Conservation (phyloP, 2,888 invertebrate genomes). For the Frankliniella intonsa region DNA sequence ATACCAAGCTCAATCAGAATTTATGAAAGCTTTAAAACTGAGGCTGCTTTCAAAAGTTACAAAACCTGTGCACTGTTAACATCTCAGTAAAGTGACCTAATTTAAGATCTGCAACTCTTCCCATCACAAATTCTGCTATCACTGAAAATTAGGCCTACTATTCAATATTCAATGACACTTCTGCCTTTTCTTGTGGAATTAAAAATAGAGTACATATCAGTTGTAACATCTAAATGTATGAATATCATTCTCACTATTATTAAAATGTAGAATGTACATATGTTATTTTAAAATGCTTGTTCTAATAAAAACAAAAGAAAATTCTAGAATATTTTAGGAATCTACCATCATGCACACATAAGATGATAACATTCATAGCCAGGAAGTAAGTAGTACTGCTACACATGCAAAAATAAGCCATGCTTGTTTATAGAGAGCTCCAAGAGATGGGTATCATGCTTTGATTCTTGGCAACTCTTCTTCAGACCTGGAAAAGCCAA, state of each 20-base stretch:
- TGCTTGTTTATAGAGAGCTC: background rate
- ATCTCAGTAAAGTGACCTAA: no score
- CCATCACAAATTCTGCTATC: background rate
- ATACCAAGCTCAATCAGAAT: no score
- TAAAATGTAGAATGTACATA: background rate
- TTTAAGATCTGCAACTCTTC: background rate
- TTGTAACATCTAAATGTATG: background rate
- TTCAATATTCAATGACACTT: no score
- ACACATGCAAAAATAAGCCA: no score
- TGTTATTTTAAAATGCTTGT: background rate
- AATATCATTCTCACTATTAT: background rate
- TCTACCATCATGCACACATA: background rate
- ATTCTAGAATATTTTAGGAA: background rate
- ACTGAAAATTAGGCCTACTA: background rate
- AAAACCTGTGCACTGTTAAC: background rate
- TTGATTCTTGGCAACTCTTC: background rate
- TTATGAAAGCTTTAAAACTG: no score
- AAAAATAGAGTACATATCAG: no score
- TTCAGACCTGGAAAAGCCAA: slow-evolving; percentile 14
- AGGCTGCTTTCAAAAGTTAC: background rate
- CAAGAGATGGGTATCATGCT: background rate
- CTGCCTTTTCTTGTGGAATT: no score
- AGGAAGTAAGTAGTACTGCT: background rate
- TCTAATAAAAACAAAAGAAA: background rate
- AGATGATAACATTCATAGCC: background rate